These are phyloP conservation scores for Hedychridium roseum DNA, from an alignment of 2,888 invertebrate species.

Conservation along the genomic window DNA sequence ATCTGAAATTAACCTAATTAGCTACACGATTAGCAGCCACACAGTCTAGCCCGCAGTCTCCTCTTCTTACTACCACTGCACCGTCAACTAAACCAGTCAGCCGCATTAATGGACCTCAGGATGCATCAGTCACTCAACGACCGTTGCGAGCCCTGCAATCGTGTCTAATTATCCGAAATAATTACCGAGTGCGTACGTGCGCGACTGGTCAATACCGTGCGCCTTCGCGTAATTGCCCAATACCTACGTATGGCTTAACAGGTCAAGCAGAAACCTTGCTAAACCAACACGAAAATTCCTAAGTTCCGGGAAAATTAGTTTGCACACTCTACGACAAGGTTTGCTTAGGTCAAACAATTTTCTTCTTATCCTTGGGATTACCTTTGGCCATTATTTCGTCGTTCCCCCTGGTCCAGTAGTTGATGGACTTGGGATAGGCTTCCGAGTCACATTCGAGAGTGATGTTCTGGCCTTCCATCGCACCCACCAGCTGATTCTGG, in stretches of 20 bases:
- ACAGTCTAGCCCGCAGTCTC: no score
- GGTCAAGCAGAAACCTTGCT: no score
- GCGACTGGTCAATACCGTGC: no score
- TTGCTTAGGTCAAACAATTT: no score
- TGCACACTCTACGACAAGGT: no score
- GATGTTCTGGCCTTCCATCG: conserved; percentile 76
- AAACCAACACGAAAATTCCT: no score
- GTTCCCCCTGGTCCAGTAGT: conserved; percentile 81
- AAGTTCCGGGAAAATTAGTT: no score
- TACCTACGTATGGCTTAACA: not conserved
- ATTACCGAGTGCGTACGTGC: conserved; percentile 24
- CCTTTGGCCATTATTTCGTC: conserved; percentile 81
- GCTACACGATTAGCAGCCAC: conserved; percentile 47
- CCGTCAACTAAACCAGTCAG: conserved; percentile 13
- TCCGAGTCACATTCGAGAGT: conserved; percentile 84
- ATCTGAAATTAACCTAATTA: conserved; percentile 53
- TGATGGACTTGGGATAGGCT: conserved; percentile 86
- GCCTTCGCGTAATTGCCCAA: not conserved
- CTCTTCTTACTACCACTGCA: conserved; percentile 23
- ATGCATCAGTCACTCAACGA: conserved; percentile 35
- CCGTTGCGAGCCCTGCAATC: conserved; percentile 19
- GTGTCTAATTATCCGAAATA: conserved; percentile 42
- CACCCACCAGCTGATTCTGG: conserved; percentile 84
- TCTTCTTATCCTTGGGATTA: no score
- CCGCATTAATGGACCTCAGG: conserved; percentile 28